Evolutionary conservation across 2,797 vertebrate species (phyloP).

Genomic region (Liparis tanakae): DNA sequence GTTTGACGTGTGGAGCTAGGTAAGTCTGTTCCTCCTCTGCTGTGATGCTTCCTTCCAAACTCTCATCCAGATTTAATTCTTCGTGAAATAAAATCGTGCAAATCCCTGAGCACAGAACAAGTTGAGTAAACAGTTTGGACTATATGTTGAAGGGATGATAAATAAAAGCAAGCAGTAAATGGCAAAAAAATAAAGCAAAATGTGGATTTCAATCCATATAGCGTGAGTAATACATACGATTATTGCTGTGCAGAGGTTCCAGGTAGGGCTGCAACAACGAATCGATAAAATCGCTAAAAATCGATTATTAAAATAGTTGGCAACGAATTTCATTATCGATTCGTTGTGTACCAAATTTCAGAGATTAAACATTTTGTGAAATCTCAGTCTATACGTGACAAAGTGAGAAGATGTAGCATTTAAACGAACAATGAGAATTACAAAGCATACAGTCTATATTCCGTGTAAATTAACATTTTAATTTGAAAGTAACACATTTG

Average conservation of each 20-base stretch:
- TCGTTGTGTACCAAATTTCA: too few species aligned
- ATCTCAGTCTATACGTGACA: too few species aligned
- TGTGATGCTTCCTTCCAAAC: conserved; percentile 11
- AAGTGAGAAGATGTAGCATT: too few species aligned
- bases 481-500: too few species aligned
- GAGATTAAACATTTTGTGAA: too few species aligned
- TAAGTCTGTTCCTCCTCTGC: conserved; percentile 19
- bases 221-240: conserved; percentile 15
- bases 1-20: conserved; percentile 10
- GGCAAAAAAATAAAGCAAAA: conserved; percentile 10
- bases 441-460: too few species aligned
- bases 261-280: too few species aligned
- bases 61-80: conserved; percentile 26
- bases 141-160: conserved; percentile 39
- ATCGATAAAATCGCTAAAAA: too few species aligned
- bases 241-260: background rate
- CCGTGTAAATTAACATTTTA: too few species aligned
- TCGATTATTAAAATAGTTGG: too few species aligned
- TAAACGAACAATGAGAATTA: too few species aligned
- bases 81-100: conserved; percentile 59
- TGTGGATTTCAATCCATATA: conserved; percentile 30
- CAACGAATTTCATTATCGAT: too few species aligned
- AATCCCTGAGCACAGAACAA: conserved; percentile 49
- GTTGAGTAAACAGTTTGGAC: conserved; percentile 27
- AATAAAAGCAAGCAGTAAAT: conserved; percentile 33